phyloP scores from a whole-genome alignment of 2,888 invertebrate species.

The Amblyteles armatorius region DNA sequence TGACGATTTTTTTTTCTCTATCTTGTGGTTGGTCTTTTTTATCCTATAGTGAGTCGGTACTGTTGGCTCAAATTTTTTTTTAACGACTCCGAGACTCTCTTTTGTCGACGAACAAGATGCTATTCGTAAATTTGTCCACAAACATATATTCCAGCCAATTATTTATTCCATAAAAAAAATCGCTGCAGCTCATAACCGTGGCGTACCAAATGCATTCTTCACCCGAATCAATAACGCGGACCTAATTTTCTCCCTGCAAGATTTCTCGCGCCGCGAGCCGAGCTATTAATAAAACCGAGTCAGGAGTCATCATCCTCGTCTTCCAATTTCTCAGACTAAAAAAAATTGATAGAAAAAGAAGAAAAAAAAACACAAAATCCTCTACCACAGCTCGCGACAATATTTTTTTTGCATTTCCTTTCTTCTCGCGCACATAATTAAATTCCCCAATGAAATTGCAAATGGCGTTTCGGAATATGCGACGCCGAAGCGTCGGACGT shows the following conservation, averaged over 20 bases:
- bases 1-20: neutral
- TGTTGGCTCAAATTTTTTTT: neutral
- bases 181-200: neutral
- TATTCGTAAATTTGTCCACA: neutral
- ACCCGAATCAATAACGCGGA: neutral
- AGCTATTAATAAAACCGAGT: neutral
- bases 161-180: neutral
- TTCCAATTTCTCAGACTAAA: no score
- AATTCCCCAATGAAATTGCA: neutral
- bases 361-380: neutral
- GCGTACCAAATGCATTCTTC: neutral
- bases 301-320: no score
- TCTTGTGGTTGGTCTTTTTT: neutral
- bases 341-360: no score
- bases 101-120: neutral
- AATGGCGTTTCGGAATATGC: neutral
- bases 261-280: neutral
- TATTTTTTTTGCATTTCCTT: neutral
- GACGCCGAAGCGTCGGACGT: neutral
- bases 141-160: neutral
- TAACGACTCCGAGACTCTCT: neutral
- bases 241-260: neutral
- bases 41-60: neutral
- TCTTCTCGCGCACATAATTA: neutral
- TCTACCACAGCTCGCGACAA: neutral